Conservation (phyloP, 2,888 invertebrate species). For the Coronaproctus castanopsis region DNA sequence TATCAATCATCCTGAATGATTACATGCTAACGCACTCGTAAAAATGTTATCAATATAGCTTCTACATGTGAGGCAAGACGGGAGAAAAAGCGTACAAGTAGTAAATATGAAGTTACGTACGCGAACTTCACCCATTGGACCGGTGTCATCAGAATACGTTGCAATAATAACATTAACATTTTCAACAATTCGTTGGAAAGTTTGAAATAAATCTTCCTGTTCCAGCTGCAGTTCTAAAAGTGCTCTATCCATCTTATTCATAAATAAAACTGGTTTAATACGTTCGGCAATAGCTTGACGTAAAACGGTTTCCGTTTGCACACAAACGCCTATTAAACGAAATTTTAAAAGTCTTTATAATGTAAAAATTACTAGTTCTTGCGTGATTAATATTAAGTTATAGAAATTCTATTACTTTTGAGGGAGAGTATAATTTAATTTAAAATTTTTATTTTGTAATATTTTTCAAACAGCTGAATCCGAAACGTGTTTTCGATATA, state of each 20-base stretch:
- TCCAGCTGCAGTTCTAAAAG: constrained; percentile 90
- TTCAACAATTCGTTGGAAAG: constrained; percentile 98
- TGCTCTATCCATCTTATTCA: constrained; percentile 99
- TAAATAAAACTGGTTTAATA: constrained; percentile 98
- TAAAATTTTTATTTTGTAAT: no score
- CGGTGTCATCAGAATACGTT: constrained; percentile 90
- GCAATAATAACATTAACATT: constrained; percentile 99
- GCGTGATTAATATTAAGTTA: background rate
- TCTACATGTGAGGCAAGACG: no score
- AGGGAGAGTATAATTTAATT: background rate
- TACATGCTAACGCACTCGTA: no score
- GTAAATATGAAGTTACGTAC: constrained; percentile 42
- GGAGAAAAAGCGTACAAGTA: no score
- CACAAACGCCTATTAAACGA: constrained; percentile 93
- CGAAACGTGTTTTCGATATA: no score
- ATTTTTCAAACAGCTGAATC: no score
- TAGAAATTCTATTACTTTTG: background rate
- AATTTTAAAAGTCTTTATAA: constrained; percentile 20
- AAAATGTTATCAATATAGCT: no score
- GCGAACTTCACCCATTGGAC: constrained; percentile 97
- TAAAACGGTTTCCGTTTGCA: constrained; percentile 98
- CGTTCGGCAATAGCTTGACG: constrained; percentile 99
- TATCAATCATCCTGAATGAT: no score
- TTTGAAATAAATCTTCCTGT: constrained; percentile 92
- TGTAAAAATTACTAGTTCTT: background rate